A percentile compares a stretch with the other conserved stretches of the same genome.
phyloP scores from a whole-genome alignment of 2,888 invertebrate genomes.

The Gandaritis pyraliata region DNA sequence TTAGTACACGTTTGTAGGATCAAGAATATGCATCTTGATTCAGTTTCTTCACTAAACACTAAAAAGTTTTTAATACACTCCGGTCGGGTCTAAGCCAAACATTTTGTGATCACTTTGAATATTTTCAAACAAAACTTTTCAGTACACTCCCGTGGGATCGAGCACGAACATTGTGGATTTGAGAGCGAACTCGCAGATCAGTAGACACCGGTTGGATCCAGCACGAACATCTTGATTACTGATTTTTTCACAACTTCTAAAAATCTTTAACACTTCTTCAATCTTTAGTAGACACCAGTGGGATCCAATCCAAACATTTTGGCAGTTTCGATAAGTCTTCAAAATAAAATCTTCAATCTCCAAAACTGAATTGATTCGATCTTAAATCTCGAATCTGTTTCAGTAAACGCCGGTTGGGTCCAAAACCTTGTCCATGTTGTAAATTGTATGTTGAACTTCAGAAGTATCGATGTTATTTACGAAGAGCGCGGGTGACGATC shows the following conservation, averaged over 20 bases:
- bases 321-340: slow-evolving; percentile 33
- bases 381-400: slow-evolving; percentile 43
- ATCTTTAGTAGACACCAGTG: slow-evolving; percentile 72
- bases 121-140: slow-evolving; percentile 48
- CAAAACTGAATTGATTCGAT: slow-evolving; percentile 38
- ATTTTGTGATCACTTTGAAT: slow-evolving; percentile 58
- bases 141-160: slow-evolving; percentile 79
- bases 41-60: slow-evolving; percentile 53
- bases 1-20: slow-evolving; percentile 68
- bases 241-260: slow-evolving; percentile 27
- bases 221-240: slow-evolving; percentile 66
- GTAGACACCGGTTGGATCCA: slow-evolving; percentile 73
- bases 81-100: slow-evolving; percentile 62
- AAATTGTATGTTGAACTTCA: slow-evolving; percentile 61
- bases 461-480: slow-evolving; percentile 79
- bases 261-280: slow-evolving; percentile 31
- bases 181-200: slow-evolving; percentile 45
- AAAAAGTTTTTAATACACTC: slow-evolving; percentile 58
- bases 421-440: slow-evolving; percentile 76
- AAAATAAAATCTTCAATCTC: slow-evolving; percentile 29
- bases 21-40: slow-evolving; percentile 55
- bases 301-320: slow-evolving; percentile 74
- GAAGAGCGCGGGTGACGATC: slow-evolving; percentile 60
- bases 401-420: slow-evolving; percentile 81
- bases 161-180: slow-evolving; percentile 70